These are phyloP conservation scores for Brassicogethes aeneus DNA, from an alignment of 2,888 invertebrate genomes.

Conservation along the genomic window DNA sequence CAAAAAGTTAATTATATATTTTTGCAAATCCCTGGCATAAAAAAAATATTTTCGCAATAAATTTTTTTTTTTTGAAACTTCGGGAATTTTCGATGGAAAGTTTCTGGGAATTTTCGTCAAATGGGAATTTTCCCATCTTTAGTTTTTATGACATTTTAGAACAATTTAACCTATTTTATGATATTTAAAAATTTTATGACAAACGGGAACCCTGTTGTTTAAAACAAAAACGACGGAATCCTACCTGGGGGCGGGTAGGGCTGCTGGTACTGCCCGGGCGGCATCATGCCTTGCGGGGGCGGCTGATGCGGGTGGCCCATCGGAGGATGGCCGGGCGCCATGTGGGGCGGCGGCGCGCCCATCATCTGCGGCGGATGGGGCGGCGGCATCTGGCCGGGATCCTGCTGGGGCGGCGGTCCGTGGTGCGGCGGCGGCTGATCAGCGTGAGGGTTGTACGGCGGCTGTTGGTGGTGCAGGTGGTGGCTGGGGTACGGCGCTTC, in stretches of 20 bases:
- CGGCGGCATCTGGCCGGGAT: neutral
- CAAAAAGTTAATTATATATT: too few species aligned
- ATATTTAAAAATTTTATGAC: too few species aligned
- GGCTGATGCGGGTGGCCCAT: conserved; percentile 20
- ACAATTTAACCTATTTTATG: too few species aligned
- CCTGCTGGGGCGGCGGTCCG: neutral
- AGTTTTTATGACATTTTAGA: too few species aligned
- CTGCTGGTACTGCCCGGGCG: conserved; percentile 34
- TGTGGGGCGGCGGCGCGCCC: conserved; percentile 16
- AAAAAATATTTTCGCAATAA: too few species aligned
- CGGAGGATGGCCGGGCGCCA: conserved; percentile 16
- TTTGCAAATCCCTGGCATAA: too few species aligned
- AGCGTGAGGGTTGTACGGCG: neutral
- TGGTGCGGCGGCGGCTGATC: neutral
- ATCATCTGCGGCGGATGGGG: conserved; percentile 13
- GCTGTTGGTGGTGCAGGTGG: neutral
- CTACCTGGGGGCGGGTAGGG: conserved; percentile 23
- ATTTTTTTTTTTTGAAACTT: too few species aligned
- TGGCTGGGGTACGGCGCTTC: neutral
- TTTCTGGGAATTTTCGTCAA: too few species aligned
- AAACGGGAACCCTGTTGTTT: too few species aligned
- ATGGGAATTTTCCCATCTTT: too few species aligned
- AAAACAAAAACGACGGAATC: too few species aligned
- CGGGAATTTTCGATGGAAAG: too few species aligned
- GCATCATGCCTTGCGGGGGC: conserved; percentile 31